A percentile compares a stretch with the other conserved stretches of the same genome.
Evolutionary conservation across 2,113 vertebrate genomes (phyloP).

Genomic region (Taurulus bubalis): DNA sequence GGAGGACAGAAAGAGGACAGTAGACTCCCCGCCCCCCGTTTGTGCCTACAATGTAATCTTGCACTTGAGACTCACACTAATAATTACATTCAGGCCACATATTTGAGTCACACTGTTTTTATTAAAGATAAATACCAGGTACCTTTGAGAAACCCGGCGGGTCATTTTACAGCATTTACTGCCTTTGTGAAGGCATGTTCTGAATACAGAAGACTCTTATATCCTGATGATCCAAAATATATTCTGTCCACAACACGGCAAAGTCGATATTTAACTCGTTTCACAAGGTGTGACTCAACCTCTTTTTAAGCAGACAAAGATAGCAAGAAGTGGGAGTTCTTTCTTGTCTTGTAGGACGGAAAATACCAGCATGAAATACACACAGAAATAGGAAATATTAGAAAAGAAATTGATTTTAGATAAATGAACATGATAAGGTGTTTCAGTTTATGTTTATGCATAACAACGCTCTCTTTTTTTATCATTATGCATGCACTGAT

Average conservation of each 20-base stretch:
- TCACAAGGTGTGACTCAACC: slow-evolving; percentile 7
- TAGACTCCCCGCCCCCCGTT: background rate
- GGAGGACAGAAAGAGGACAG: slow-evolving; percentile 34
- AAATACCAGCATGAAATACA: background rate
- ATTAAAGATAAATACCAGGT: slow-evolving; percentile 43
- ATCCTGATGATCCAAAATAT: background rate
- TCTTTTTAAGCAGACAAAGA: slow-evolving; percentile 1
- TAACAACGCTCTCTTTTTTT: background rate
- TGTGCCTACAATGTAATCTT: background rate
- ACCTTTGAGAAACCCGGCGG: slow-evolving; percentile 18
- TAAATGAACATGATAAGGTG: background rate
- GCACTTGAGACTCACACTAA: slow-evolving; percentile 13
- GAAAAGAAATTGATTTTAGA: background rate
- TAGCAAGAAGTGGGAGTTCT: slow-evolving; percentile 1
- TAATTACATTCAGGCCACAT: slow-evolving; percentile 50
- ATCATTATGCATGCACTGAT: slow-evolving; percentile 12
- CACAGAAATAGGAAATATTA: background rate
- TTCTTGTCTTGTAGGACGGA: background rate
- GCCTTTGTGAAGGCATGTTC: slow-evolving; percentile 31
- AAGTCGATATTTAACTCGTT: slow-evolving; percentile 12
- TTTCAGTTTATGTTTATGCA: background rate
- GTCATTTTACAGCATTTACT: slow-evolving; percentile 29
- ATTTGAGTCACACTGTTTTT: slow-evolving; percentile 36
- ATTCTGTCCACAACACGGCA: background rate
- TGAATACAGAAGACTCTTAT: slow-evolving; percentile 22